Evolutionary conservation across 1,140 invertebrate species (phyloP).

Genomic region (Eciton burchellii): DNA sequence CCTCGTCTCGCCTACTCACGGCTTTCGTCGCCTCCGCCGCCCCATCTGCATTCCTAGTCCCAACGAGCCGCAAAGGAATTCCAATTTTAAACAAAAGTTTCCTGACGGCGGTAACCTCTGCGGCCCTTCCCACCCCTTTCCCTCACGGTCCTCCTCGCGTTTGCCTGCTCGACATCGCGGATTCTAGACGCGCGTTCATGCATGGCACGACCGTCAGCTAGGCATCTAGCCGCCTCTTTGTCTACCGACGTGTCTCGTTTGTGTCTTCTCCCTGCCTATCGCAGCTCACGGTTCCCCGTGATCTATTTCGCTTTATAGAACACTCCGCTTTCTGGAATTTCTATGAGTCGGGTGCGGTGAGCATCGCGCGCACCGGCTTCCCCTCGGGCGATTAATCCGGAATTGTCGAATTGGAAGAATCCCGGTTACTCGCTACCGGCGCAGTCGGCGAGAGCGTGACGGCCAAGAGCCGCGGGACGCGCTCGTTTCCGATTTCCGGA

Average conservation of each 20-base stretch:
- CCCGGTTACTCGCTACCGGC: not conserved
- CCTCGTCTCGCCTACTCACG: slow-evolving; percentile 51
- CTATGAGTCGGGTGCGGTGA: not conserved
- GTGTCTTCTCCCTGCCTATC: slow-evolving; percentile 42
- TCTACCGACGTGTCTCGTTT: slow-evolving; percentile 54
- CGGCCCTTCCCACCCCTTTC: slow-evolving; percentile 50
- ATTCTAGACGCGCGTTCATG: slow-evolving; percentile 75
- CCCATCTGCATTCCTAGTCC: slow-evolving; percentile 81
- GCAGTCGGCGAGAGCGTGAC: not conserved
- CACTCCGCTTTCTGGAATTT: not conserved
- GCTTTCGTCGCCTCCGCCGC: slow-evolving; percentile 76
- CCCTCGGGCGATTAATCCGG: not conserved
- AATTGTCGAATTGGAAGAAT: not conserved
- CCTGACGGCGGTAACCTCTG: slow-evolving; percentile 78
- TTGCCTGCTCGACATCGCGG: slow-evolving; percentile 59
- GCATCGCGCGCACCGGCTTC: not conserved
- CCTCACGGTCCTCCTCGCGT: slow-evolving; percentile 29
- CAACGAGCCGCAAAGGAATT: slow-evolving; percentile 83
- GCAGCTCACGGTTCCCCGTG: slow-evolving; percentile 17
- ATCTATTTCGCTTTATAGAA: slow-evolving; percentile 25
- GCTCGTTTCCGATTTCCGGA: not conserved
- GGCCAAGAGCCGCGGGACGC: not conserved
- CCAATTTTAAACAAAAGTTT: slow-evolving; percentile 84
- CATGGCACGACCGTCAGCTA: slow-evolving; percentile 65
- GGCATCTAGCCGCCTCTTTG: slow-evolving; percentile 44